Evolutionary conservation across 2,113 vertebrate species (phyloP).

Genomic region (Girardinichthys multiradiatus): DNA sequence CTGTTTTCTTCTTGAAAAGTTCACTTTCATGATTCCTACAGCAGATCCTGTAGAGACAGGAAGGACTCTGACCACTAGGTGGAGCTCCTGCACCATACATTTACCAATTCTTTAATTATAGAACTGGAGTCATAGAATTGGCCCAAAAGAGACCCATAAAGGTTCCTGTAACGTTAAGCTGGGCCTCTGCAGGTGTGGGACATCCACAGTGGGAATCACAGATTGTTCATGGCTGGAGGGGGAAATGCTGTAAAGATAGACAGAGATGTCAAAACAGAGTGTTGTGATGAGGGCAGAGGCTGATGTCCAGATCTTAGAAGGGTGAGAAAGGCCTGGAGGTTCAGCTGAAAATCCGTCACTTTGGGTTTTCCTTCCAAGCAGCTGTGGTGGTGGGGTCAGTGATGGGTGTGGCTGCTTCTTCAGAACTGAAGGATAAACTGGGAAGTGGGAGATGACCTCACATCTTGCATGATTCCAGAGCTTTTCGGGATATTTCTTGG

Average conservation of each 20-base stretch:
- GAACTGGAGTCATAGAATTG: too few species aligned
- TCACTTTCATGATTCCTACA: too few species aligned
- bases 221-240: slow-evolving; percentile 35
- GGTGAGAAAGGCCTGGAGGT: slow-evolving; percentile 30
- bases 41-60: not conserved
- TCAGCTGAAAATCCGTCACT: too few species aligned
- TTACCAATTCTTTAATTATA: too few species aligned
- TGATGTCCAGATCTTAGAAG: slow-evolving; percentile 37
- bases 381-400: slow-evolving; percentile 18
- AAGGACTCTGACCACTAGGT: slow-evolving; percentile 49
- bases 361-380: slow-evolving; percentile 55
- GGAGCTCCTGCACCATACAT: slow-evolving; percentile 56
- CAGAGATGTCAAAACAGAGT: slow-evolving; percentile 50
- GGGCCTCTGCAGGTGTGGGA: slow-evolving; percentile 44
- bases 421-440: too few species aligned
- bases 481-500: not conserved
- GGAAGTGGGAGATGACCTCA: slow-evolving; percentile 43
- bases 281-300: slow-evolving; percentile 34
- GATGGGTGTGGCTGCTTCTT: slow-evolving; percentile 1
- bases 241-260: slow-evolving; percentile 22
- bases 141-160: slow-evolving; percentile 10
- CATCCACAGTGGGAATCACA: slow-evolving; percentile 30
- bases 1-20: too few species aligned
- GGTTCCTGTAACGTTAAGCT: slow-evolving; percentile 38
- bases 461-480: slow-evolving; percentile 11